Evolutionary conservation across 2,113 vertebrate genomes (phyloP), one percentile per base, ranked within the genome.

Genomic region (Mixornis gularis): DNA sequence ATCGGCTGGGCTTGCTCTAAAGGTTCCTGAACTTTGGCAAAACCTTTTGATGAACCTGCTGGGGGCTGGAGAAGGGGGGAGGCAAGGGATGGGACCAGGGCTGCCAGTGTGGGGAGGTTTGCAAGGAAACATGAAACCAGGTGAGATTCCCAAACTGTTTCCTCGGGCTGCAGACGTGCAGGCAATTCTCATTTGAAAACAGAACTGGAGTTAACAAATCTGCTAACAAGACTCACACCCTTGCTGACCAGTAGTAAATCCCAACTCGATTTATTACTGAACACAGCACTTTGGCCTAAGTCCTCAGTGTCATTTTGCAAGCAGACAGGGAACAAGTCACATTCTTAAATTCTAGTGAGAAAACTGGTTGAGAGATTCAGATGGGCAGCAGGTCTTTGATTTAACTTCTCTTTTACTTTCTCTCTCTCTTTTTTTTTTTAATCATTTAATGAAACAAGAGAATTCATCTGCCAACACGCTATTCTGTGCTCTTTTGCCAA

Each of bases 401-500:
- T 90, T 89, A 86, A 86, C 17, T 78, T 84, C 2, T 34, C 8
- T 74, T 63, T n/a, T 46, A 26, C 16, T 36, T 69, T 46, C 32
- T 30, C 25, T 38, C 36, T 38, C 9, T 38, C 10, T 38, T 36
- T 24, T 49, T 49, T 7, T 65, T 78, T 30, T 32, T 52, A 59
- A 9, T 80, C 40, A 16, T 81, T 79, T 84, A 95, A 96, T 49
- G 34, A 85, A 96, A 85, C 40, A 44, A 95, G 95, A 92, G 92
- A 96, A 97, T 97, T 97, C 95, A 97, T 98, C 96, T 87, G 96
- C 95, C 97, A 97, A 96, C 13, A 84, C 43, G 27, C 93, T 96
- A 97, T 96, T 93, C 96, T 97, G 93, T 95, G 69, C 94, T 95
- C 93, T 97, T 96, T 96, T 97, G 97, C 98, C 97, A 98, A 97